Percentiles rank a stretch among this genome's conserved stretches.
Evolutionary conservation across 1,140 invertebrate species (phyloP).

Genomic region (Drosophila carrolli): DNA sequence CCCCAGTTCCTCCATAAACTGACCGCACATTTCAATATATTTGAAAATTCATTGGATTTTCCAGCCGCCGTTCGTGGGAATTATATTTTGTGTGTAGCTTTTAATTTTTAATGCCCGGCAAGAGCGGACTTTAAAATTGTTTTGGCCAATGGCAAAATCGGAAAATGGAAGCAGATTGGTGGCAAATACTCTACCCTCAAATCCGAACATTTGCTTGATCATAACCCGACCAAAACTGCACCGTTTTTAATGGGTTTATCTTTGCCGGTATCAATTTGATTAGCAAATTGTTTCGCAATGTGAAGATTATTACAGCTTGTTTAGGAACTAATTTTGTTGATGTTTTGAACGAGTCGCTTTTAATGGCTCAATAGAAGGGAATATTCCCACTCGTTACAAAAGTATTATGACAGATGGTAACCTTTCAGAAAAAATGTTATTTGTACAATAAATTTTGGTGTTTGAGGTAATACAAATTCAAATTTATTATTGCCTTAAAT

Average conservation of each 20-base stretch:
- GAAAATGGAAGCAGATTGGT: no score
- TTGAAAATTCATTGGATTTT: constrained; percentile 70
- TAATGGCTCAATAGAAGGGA: no score
- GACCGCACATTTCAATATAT: constrained; percentile 54
- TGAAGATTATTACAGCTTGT: constrained; percentile 8
- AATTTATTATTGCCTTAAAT: no score
- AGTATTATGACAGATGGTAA: no score
- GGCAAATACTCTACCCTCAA: neutral
- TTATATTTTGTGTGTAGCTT: constrained; percentile 30
- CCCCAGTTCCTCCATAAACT: neutral
- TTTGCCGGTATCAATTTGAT: constrained; percentile 20
- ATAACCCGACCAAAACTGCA: constrained; percentile 5
- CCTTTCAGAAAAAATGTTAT: no score
- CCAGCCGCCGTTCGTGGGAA: constrained; percentile 3
- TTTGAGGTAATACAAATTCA: no score
- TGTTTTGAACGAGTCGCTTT: neutral
- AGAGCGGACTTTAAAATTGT: constrained; percentile 25
- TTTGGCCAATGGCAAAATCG: neutral
- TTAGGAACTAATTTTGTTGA: neutral
- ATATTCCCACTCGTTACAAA: no score
- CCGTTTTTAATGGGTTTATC: constrained; percentile 21
- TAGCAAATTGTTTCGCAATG: constrained; percentile 30
- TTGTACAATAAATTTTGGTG: no score
- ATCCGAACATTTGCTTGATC: constrained; percentile 20
- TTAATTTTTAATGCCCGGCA: constrained; percentile 54